Percentiles rank a stretch among this genome's conserved stretches.
Conservation (phyloP, 2,113 vertebrate genomes). For the Genyomyrus donnyi region DNA sequence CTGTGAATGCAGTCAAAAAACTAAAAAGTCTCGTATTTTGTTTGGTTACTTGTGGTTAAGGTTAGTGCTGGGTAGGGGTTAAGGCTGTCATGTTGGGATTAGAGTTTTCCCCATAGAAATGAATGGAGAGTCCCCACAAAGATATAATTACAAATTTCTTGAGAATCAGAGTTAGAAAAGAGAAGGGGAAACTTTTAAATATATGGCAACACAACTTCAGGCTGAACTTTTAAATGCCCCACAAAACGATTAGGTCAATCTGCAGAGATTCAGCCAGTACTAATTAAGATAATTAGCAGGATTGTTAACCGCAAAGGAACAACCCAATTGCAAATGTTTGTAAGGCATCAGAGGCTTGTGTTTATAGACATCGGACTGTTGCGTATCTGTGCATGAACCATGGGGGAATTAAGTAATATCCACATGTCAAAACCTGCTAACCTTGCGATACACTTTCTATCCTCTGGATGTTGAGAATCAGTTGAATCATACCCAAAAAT, state of each 20-base stretch:
- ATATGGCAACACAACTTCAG: background rate
- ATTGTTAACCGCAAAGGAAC: constrained; percentile 42
- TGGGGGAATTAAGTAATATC: background rate
- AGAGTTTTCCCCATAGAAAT: too few relatives aligned
- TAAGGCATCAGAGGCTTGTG: background rate
- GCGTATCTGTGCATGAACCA: background rate
- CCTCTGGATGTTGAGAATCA: background rate
- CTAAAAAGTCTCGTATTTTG: too few relatives aligned
- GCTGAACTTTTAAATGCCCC: background rate
- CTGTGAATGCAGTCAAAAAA: too few relatives aligned
- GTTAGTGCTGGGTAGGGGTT: too few relatives aligned
- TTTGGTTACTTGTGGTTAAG: too few relatives aligned
- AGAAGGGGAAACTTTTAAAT: background rate
- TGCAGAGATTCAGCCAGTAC: constrained; percentile 14
- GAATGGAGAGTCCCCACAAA: too few relatives aligned
- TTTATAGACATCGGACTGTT: constrained; percentile 10
- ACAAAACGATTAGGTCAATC: background rate
- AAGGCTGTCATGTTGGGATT: too few relatives aligned
- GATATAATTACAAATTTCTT: background rate
- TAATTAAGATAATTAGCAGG: constrained; percentile 51
- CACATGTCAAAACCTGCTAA: background rate
- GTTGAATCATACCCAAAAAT: too few relatives aligned
- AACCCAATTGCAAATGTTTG: constrained; percentile 34
- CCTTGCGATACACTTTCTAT: background rate
- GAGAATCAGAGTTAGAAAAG: background rate